These are phyloP conservation scores for Channallabes apus DNA, from an alignment of 2,797 vertebrate genomes.

Conservation along the genomic window DNA sequence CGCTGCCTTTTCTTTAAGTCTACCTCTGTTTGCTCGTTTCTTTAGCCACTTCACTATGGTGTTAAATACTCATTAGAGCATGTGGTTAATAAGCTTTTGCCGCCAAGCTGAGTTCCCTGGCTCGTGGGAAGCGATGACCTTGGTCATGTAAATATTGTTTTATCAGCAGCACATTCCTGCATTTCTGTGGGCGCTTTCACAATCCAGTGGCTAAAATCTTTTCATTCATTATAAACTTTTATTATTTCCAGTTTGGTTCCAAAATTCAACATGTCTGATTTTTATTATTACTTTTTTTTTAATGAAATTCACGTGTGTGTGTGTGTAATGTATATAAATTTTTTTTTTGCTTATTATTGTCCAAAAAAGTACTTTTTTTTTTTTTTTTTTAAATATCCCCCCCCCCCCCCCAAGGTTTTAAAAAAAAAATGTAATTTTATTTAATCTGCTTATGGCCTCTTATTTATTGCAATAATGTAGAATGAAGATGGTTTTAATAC, in stretches of 20 bases:
- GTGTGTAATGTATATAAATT: too few relatives aligned
- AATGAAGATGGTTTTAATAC: background rate
- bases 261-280: too few relatives aligned
- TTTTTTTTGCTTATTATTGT: too few relatives aligned
- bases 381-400: too few relatives aligned
- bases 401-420: too few relatives aligned
- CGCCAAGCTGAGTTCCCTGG: background rate
- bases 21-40: background rate
- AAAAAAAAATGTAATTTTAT: too few relatives aligned
- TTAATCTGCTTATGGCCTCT: background rate
- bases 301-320: too few relatives aligned
- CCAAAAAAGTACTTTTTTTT: too few relatives aligned
- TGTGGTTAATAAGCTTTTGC: background rate
- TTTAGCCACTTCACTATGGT: background rate
- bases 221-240: background rate
- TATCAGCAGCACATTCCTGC: constrained; percentile 8
- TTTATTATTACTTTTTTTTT: too few relatives aligned
- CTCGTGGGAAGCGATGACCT: constrained; percentile 13
- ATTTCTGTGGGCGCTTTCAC: constrained; percentile 1
- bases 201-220: background rate
- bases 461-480: background rate
- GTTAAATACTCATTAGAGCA: background rate
- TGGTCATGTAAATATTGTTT: constrained; percentile 44
- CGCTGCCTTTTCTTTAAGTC: background rate
- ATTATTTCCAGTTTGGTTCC: background rate